A percentile compares a stretch with the other conserved stretches of the same genome.
Evolutionary conservation across 2,797 vertebrate genomes (phyloP).

Genomic region (Tarsius wallacei): DNA sequence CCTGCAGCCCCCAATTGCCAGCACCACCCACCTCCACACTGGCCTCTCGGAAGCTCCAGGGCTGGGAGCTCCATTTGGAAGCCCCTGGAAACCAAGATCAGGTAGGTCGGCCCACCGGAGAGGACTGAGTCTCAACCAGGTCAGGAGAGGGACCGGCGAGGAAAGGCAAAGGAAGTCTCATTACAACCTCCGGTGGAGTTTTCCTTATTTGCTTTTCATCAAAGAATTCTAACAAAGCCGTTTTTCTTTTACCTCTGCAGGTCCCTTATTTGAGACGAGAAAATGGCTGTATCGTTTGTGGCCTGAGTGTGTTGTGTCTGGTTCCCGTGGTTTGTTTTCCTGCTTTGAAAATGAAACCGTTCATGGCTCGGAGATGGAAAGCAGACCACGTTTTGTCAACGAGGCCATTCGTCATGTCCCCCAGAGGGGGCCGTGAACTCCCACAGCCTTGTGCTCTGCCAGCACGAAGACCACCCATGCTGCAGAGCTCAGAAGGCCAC

Average conservation of each 20-base stretch:
- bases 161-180: neutral
- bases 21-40: neutral
- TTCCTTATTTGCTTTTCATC: conserved; percentile 68
- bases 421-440: conserved; percentile 85
- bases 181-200: conserved; percentile 18
- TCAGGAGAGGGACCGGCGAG: neutral
- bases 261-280: conserved; percentile 73
- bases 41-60: neutral
- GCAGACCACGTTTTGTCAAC: conserved; percentile 86
- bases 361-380: conserved; percentile 85
- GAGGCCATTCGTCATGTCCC: conserved; percentile 84
- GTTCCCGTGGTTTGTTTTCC: conserved; percentile 85
- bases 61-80: neutral
- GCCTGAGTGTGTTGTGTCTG: conserved; percentile 82
- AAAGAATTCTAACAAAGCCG: conserved; percentile 69
- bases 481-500: conserved; percentile 35
- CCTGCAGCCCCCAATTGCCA: too few species aligned
- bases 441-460: conserved; percentile 74
- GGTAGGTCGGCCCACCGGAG: neutral
- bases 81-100: neutral
- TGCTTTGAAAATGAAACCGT: conserved; percentile 87
- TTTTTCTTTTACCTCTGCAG: conserved; percentile 80
- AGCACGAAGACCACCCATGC: conserved; percentile 81
- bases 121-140: neutral
- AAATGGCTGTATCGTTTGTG: conserved; percentile 80